A percentile compares a stretch with the other conserved stretches of the same genome.
Conservation (phyloP, 35 echinoderm and acorn worm genomes). For the Hemicentrotus pulcherrimus region DNA sequence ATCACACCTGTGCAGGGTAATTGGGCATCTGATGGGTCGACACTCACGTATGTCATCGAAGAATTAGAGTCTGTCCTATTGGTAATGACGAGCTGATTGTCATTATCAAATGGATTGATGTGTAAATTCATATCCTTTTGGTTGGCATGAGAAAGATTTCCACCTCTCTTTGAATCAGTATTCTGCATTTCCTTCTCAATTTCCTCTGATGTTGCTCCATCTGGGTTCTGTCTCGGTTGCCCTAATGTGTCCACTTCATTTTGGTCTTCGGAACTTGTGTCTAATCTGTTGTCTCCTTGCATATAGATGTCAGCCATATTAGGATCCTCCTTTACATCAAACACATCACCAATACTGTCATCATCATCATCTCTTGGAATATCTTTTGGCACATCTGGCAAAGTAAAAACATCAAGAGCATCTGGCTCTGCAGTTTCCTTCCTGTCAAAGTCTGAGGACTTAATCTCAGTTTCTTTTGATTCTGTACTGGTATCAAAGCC, state of each 20-base stretch:
- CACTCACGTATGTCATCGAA: conserved; percentile 58
- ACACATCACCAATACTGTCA: background rate
- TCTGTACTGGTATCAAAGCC: conserved; percentile 22
- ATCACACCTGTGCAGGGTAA: conserved; percentile 50
- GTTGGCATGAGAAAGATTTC: background rate
- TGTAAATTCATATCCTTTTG: conserved; percentile 55
- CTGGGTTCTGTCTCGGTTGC: background rate
- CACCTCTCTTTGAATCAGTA: background rate
- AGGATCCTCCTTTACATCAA: background rate
- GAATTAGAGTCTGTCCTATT: background rate
- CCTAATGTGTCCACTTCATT: background rate
- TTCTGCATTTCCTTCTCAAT: conserved; percentile 3
- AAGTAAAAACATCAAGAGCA: background rate
- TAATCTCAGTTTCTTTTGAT: background rate
- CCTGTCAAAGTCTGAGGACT: background rate
- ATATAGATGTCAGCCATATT: conserved; percentile 13
- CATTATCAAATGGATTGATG: conserved; percentile 74
- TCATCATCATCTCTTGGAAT: background rate
- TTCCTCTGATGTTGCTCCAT: conserved; percentile 29
- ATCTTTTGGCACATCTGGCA: background rate
- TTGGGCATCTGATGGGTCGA: conserved; percentile 45
- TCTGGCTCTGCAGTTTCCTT: background rate
- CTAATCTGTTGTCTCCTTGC: background rate
- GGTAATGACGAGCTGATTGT: conserved; percentile 25
- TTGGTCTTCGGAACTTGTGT: background rate